Evolutionary conservation across 64 coral and sea anemone species (phyloP), one percentile per base, ranked within the genome.

Genomic region (Anthopleura sola): DNA sequence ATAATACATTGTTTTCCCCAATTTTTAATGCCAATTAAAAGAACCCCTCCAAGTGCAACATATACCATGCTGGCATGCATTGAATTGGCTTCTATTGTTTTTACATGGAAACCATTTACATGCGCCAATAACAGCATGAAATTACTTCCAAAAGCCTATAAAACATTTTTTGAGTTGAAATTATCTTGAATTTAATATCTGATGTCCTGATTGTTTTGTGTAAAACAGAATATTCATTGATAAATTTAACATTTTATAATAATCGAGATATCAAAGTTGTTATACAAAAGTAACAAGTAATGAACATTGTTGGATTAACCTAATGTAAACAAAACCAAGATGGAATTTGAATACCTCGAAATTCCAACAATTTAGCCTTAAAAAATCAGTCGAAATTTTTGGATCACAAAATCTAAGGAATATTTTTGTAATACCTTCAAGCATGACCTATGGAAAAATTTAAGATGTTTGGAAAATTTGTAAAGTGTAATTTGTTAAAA

Each of bases 291-390:
- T 24, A 23, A 66, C 8, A 77, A 37, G n/a, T 6, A 40, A 19
- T 15, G 17, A 37, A 21, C 20, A 32, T 77, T 77, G 75, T 77
- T 36, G 17, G 75, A 36, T 2, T 33, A 19, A 37, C 7, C 33
- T 18, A 77, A 77, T 40, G 75, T 77, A 77, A 77, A 77, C 75
- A 77, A 77, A n/a, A 77, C 13, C 5, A 77, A 28, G 15, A 77
- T 16, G 36, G 33, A 18, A 40, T 37, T 37, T 16, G 36, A 77
- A 77, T 37, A 33, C 37, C 36, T 18, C 75, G 3, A 77, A 40
- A 77, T 37, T 36, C 75, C 33, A 77, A 2, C 5, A 2, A 44
- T 36, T 77, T 77, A 26, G 17, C 31, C 36, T 28, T 21, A 46
- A 79, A 15, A 79, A 48, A 33, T 38, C 38, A 10, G 15, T 24